These are phyloP conservation scores for Pollenia amentaria DNA, from an alignment of 2,888 invertebrate species.

Conservation along the genomic window DNA sequence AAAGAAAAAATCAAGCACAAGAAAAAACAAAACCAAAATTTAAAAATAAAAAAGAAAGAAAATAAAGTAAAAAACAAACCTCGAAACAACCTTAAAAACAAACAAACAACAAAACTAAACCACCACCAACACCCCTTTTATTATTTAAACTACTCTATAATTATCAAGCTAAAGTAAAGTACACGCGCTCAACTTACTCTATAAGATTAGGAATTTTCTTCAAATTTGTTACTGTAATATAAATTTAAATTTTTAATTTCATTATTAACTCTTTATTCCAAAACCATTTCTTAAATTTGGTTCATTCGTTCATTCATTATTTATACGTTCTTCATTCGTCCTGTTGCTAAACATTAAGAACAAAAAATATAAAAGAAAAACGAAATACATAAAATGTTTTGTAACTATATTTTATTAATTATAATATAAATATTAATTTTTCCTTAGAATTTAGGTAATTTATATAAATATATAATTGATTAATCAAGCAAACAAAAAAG, in stretches of 20 bases:
- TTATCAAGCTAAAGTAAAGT: conserved; percentile 79
- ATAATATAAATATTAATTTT: conserved; percentile 38
- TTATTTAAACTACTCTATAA: conserved; percentile 46
- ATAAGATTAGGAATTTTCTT: conserved; percentile 26
- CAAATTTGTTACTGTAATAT: conserved; percentile 41
- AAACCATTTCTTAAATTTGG: conserved; percentile 28
- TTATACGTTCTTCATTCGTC: conserved; percentile 25
- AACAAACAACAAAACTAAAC: conserved; percentile 57
- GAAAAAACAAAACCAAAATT: conserved; percentile 63
- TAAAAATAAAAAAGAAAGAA: conserved; percentile 36
- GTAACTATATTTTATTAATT: conserved; percentile 46
- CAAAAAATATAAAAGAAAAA: conserved; percentile 23
- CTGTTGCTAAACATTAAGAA: conserved; percentile 41
- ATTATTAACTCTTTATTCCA: conserved; percentile 1
- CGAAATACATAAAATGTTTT: conserved; percentile 26
- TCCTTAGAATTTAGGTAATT: conserved; percentile 66
- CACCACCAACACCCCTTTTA: conserved; percentile 61
- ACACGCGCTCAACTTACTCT: conserved; percentile 74
- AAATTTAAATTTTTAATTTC: conserved; percentile 36
- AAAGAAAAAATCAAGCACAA: conserved; percentile 73
- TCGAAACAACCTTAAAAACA: conserved; percentile 51
- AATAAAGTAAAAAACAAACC: conserved; percentile 45
- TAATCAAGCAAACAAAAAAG: conserved; percentile 56
- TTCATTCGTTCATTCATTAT: conserved; percentile 29
- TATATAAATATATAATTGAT: conserved; percentile 55